A percentile compares a stretch with the other conserved stretches of the same genome.
Conservation (phyloP, 2,113 vertebrate genomes). For the Engraulis encrasicolus region DNA sequence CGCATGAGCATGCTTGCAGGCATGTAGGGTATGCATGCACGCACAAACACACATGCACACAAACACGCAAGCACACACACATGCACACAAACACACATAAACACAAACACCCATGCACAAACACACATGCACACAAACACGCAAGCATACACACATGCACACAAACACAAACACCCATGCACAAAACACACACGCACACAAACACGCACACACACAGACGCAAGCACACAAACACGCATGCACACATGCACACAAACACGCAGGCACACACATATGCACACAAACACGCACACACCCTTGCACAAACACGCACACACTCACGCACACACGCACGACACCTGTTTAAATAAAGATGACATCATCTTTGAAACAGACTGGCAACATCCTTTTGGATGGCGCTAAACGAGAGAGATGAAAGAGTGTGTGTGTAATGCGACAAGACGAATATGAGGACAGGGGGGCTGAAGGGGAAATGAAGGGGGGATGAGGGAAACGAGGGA, state of each 20-base stretch:
- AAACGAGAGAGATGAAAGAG: background rate
- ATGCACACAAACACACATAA: no score
- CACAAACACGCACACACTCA: background rate
- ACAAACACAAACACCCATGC: no score
- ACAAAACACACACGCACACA: no score
- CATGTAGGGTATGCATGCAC: no score
- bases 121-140: no score
- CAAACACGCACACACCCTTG: background rate
- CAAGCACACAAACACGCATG: no score
- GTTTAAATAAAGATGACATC: background rate
- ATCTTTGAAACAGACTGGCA: background rate
- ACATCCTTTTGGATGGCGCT: background rate
- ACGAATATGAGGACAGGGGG: background rate
- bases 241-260: background rate
- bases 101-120: no score
- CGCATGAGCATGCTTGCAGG: no score
- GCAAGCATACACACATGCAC: no score
- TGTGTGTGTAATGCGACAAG: background rate
- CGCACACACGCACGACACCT: background rate
- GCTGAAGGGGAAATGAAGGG: background rate
- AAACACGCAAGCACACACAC: no score
- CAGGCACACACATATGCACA: background rate
- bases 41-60: no score
- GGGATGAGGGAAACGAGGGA: background rate
- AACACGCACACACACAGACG: no score